These are phyloP conservation scores for Chydorus sphaericus DNA, from an alignment of 2,888 invertebrate species.

Conservation along the genomic window DNA sequence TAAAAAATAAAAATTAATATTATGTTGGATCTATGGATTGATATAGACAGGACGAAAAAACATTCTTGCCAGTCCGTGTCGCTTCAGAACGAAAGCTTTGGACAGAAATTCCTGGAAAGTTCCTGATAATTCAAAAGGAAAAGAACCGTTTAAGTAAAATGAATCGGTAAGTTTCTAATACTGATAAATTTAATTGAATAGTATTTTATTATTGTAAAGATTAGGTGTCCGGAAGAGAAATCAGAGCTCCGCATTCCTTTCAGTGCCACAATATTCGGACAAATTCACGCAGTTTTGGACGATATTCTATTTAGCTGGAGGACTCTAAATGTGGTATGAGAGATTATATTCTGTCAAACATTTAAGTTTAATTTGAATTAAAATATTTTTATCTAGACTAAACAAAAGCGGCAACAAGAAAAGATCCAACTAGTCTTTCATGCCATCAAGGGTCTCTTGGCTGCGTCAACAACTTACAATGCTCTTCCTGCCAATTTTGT, in stretches of 20 bases:
- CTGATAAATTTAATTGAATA: neutral
- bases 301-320: neutral
- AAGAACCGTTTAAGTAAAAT: neutral
- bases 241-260: neutral
- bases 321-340: neutral
- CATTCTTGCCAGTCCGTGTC: neutral
- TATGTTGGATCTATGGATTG: neutral
- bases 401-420: neutral
- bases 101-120: neutral
- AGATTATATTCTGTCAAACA: neutral
- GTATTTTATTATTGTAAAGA: neutral
- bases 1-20: neutral
- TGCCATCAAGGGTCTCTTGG: neutral
- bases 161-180: neutral
- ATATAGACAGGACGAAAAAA: slow-evolving; percentile 9
- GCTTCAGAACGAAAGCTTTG: neutral
- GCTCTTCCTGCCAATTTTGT: neutral
- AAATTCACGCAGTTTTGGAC: neutral
- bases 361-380: neutral
- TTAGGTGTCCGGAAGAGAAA: neutral
- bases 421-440: neutral
- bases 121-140: neutral
- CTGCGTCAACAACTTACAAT: neutral
- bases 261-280: neutral
- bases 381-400: neutral